Conservation (phyloP, 2,797 vertebrate species). For the Micropoecilia bifurca region DNA sequence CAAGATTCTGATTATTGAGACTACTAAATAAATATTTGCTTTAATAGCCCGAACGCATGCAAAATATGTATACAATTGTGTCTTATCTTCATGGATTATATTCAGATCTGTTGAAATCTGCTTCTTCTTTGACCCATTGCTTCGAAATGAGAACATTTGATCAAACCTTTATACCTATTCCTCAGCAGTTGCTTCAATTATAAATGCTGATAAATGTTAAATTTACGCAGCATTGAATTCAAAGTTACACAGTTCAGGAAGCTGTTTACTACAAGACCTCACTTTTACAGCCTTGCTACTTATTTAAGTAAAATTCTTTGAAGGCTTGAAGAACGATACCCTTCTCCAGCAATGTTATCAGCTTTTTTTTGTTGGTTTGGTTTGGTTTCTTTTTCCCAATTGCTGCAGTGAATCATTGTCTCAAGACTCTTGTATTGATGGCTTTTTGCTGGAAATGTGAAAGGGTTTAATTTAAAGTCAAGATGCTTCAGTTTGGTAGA, state of each 20-base stretch:
- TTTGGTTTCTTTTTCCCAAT: background rate
- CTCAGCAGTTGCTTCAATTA: background rate
- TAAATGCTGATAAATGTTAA: background rate
- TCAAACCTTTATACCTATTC: background rate
- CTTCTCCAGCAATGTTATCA: background rate
- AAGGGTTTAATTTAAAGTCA: background rate
- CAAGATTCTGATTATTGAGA: background rate
- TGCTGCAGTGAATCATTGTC: background rate
- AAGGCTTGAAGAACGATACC: background rate
- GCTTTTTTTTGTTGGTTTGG: background rate
- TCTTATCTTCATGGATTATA: background rate
- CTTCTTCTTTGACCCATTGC: background rate
- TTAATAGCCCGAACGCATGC: background rate
- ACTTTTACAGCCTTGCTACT: background rate
- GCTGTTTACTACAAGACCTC: background rate
- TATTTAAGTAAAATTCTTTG: background rate
- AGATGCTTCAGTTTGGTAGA: background rate
- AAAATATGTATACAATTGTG: background rate
- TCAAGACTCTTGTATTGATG: background rate
- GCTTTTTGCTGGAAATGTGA: background rate
- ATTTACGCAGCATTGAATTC: background rate
- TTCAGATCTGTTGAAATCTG: background rate
- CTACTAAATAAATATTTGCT: background rate
- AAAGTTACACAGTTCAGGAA: background rate
- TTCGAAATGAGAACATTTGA: background rate